Conservation (phyloP, 2,113 vertebrate species). For the Xiphias gladius region DNA sequence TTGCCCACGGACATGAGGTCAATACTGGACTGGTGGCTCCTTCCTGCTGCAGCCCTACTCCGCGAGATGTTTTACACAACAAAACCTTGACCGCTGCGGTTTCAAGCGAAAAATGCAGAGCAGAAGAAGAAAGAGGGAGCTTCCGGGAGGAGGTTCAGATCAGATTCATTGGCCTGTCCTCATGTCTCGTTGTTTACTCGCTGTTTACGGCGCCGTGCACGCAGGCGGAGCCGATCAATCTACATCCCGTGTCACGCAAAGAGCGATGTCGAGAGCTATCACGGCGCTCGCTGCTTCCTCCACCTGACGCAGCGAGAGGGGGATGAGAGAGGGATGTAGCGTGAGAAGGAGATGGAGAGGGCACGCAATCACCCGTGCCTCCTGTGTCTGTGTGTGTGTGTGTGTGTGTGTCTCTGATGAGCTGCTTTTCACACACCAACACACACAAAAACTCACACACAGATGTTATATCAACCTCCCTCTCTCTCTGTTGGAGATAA, state of each 20-base stretch:
- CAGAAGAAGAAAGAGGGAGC: background rate
- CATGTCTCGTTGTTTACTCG: slow-evolving; percentile 14
- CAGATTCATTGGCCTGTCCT: background rate
- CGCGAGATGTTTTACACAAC: background rate
- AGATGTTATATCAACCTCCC: slow-evolving; percentile 33
- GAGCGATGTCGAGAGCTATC: slow-evolving; percentile 37
- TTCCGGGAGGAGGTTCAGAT: slow-evolving; percentile 13
- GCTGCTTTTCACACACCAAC: slow-evolving; percentile 24
- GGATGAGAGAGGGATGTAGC: slow-evolving; percentile 43
- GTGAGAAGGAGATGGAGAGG: slow-evolving; percentile 52
- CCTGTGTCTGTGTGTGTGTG: slow-evolving; percentile 20
- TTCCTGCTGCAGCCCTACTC: no score
- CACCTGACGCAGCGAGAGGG: slow-evolving; percentile 46
- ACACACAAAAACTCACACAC: slow-evolving; percentile 18
- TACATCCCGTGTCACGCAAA: slow-evolving; percentile 50
- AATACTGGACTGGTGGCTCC: no score
- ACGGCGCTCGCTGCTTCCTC: background rate
- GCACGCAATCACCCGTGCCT: slow-evolving; percentile 35
- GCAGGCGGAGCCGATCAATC: slow-evolving; percentile 28
- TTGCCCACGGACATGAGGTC: no score
- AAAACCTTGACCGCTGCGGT: background rate
- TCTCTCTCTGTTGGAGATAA: slow-evolving; percentile 40
- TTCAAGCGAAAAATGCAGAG: background rate
- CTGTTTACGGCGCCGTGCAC: slow-evolving; percentile 30
- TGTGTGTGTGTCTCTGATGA: slow-evolving; percentile 25